These are phyloP conservation scores for Pentamera pediparva DNA, from an alignment of 53 echinoderm and acorn worm genomes.

Conservation along the genomic window DNA sequence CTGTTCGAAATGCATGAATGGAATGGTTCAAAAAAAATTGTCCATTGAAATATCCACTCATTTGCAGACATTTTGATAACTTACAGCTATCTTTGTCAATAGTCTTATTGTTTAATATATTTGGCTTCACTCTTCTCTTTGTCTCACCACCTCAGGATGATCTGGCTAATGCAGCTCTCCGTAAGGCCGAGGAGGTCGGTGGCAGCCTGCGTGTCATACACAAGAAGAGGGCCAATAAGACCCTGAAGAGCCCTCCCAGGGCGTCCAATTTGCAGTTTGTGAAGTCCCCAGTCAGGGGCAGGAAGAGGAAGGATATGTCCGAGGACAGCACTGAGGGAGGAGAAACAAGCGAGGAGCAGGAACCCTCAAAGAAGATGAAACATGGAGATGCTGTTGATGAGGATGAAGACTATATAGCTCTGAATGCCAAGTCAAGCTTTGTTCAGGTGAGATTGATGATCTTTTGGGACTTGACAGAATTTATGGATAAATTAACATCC, in stretches of 20 bases:
- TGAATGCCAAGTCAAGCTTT: conserved; percentile 2
- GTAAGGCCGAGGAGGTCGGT: conserved; percentile 51
- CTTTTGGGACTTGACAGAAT: no score
- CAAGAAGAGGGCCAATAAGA: neutral
- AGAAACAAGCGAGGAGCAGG: neutral
- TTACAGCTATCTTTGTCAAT: no score
- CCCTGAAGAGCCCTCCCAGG: neutral
- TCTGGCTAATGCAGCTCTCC: conserved; percentile 52
- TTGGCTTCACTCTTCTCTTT: neutral
- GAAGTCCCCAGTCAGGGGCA: neutral
- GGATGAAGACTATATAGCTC: no score
- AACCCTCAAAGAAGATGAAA: conserved; percentile 1
- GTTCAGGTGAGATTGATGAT: conserved; percentile 23
- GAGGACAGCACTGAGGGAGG: neutral
- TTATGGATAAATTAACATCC: no score
- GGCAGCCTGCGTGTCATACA: conserved; percentile 54
- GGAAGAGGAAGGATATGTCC: neutral
- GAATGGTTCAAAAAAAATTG: no score
- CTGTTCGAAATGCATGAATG: no score
- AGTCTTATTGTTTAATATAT: neutral
- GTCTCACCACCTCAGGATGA: conserved; percentile 38
- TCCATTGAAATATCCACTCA: no score
- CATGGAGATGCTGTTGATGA: neutral
- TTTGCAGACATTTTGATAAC: no score
- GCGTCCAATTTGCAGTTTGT: neutral